Base-by-base conservation (phyloP, 2,797 vertebrate species). In the Melanotaenia pygmaea region DNA sequence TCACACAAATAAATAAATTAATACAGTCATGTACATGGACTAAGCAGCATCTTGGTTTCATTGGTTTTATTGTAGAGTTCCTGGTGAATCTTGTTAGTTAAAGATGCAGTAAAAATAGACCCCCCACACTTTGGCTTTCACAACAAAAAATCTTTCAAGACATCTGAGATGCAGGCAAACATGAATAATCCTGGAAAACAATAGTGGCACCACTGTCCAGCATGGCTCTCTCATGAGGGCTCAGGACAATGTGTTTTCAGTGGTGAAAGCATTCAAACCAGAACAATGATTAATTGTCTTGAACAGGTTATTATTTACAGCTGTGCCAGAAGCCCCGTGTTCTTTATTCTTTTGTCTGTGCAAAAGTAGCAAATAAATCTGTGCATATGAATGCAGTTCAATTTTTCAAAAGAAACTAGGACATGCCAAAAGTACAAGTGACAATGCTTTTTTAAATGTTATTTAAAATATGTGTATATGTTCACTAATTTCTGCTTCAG, bases 121-220 rank as follows among this genome's bases (percentile, higher is more conserved):
- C 0, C 10, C 20, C 10, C 32, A 53, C 45, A 51, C 43, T 64
- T 50, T 59, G 20, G 20, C 26, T 45, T 59, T 35, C 14, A 73
- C 28, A 47, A 56, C 32, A 43, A 35, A 72, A 61, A 60, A 37
- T 64, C 59, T 59, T 43, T 47, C 22, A 8, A 59, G 35, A 51
- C 61, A 77, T 56, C 26, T 67, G 34, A 16, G 11, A 16, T 64
- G 43, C 47, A 76, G 71, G 70, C 51, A 70, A 70, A 65, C 56
- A 57, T 32, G 16, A 7, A 24, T 16, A 54, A 53, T 54, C 26
- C 61, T 59, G 64, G 40, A 26, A 7, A 58, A 76, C 24, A 53
- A 32, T 6, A 1, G 12, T 71, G 63, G 22, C 26, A 65, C 38
- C 20, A 40, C 28, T 9, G 45, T 64, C 60, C 59, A 67, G 8